Evolutionary conservation across 2,797 vertebrate genomes (phyloP), one percentile per base, ranked within the genome.

Genomic region (Typhlichthys subterraneus): DNA sequence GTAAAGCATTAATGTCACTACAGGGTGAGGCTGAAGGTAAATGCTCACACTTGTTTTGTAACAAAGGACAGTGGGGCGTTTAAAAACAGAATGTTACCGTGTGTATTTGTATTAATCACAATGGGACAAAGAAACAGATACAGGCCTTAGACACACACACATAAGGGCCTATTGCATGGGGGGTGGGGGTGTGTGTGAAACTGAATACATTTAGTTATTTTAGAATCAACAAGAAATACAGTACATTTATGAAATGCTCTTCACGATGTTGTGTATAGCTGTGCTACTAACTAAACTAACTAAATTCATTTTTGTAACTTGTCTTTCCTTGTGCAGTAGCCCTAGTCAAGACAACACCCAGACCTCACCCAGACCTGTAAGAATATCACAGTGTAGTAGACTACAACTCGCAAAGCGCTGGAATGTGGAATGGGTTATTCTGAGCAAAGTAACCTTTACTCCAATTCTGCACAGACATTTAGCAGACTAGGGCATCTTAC

Each of bases 401-500:
- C 23, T 63, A 65, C 58, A 72, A 62, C 63, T 82, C 84, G 71
- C 70, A 66, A 60, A 12, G 52, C 33, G 71, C 77, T 62, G 87
- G 80, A 89, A 89, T 86, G 81, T 78, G 87, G 79, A 89, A 89
- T 86, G 81, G 77, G 65, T 49, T 73, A 17, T 64, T 73, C 57
- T 12, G 9, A 7, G 59, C 57, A 38, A 56, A 61, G 17, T 13
- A 15, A 31, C 60, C 52, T 45, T 15, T 48, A 23, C 15, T 73
- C 69, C 62, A 70, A 53, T 50, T 61, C 65, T 70, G 63, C 65
- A 67, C 63, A 54, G 4, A 4, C 3, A 29, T 13, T 15, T 14
- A 1, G 10, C 33, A 33, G 5, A 4, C 51, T 14, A 12, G 46
- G 15, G 50, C 47, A 47, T 68, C 59, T 53, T 19, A 47, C 33